These are phyloP conservation scores for Cisticola juncidis DNA, from an alignment of 2,113 vertebrate genomes.

Conservation along the genomic window DNA sequence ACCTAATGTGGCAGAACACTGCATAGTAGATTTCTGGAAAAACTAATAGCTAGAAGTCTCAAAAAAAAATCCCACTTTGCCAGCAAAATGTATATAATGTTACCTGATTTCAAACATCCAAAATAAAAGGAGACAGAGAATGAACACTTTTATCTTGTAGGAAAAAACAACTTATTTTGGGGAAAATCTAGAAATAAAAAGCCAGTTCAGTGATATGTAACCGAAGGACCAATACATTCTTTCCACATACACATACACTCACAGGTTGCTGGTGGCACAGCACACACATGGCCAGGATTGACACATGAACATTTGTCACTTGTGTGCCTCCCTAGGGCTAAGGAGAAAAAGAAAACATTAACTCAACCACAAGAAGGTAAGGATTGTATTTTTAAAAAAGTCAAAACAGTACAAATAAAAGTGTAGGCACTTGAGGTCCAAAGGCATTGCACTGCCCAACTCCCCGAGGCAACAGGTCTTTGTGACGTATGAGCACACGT, in stretches of 20 bases:
- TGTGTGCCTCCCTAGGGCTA: neutral
- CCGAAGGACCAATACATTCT: neutral
- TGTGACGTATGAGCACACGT: fast-evolving
- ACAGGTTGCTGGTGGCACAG: neutral
- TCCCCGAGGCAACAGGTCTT: neutral
- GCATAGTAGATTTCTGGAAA: conserved; percentile 10
- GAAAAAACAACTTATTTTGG: neutral
- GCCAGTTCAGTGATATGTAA: neutral
- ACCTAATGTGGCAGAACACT: conserved; percentile 63
- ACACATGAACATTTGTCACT: neutral
- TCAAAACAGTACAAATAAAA: neutral
- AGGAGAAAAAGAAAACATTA: neutral
- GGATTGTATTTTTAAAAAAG: neutral
- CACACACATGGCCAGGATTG: neutral
- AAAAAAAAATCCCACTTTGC: neutral
- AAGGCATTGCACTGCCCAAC: neutral
- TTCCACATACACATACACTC: neutral
- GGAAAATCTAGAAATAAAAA: neutral
- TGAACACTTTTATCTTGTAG: neutral
- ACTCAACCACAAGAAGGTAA: neutral
- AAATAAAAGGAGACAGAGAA: neutral
- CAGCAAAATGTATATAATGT: neutral
- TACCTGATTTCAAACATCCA: neutral
- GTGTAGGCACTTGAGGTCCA: neutral
- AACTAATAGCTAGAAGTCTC: neutral